Evolutionary conservation across 2,113 vertebrate genomes (phyloP).

Genomic region (Dromaius novaehollandiae): DNA sequence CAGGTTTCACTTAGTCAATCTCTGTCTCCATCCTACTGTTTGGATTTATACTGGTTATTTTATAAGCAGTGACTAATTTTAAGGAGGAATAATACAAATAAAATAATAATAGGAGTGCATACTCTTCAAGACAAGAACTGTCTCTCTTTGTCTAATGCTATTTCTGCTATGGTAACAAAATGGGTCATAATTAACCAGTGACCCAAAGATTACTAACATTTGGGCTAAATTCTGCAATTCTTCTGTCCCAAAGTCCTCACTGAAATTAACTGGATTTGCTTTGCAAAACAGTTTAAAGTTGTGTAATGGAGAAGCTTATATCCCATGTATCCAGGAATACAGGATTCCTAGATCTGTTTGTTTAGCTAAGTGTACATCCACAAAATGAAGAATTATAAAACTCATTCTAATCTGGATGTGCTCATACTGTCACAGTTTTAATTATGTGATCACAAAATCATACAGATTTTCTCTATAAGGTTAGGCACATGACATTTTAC

Average conservation of each 20-base stretch:
- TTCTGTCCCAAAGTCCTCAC: background rate
- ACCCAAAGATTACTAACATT: background rate
- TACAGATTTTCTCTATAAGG: background rate
- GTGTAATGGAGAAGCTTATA: rapidly evolving
- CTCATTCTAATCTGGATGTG: background rate
- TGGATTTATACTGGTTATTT: background rate
- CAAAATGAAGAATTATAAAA: background rate
- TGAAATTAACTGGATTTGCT: background rate
- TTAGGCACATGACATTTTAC: background rate
- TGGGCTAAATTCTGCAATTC: background rate
- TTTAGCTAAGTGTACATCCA: background rate
- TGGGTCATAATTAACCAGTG: background rate
- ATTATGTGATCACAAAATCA: background rate
- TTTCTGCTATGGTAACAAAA: background rate
- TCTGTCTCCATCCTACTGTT: background rate
- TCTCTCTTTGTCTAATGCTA: background rate
- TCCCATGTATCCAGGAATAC: rapidly evolving
- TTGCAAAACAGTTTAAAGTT: background rate
- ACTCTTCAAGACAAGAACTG: background rate
- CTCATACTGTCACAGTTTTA: background rate
- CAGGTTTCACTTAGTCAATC: slow-evolving; percentile 31
- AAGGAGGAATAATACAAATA: background rate
- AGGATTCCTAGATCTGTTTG: rapidly evolving
- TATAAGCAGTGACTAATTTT: background rate
- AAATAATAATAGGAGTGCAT: background rate